phyloP scores from a whole-genome alignment of 2,113 vertebrate species.

The Emydura subglobosa region DNA sequence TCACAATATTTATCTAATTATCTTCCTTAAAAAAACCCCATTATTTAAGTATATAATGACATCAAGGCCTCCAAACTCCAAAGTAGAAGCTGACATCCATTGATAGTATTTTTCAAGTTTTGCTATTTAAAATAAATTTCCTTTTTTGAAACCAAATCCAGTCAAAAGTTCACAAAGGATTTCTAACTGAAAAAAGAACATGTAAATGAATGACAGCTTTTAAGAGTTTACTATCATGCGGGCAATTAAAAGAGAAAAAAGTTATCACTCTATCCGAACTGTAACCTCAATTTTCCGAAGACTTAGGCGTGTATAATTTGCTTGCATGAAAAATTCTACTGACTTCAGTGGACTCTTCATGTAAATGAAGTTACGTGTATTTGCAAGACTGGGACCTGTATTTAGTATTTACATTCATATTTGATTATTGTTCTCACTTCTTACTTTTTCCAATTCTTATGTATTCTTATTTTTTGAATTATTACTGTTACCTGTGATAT shows the following conservation, averaged over 20 bases:
- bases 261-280: background rate
- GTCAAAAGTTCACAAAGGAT: background rate
- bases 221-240: background rate
- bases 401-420: conserved; percentile 27
- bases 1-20: background rate
- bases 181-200: background rate
- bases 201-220: background rate
- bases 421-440: background rate
- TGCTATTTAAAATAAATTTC: background rate
- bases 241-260: background rate
- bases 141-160: background rate
- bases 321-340: background rate
- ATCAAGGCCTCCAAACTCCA: background rate
- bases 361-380: conserved; percentile 11
- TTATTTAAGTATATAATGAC: background rate
- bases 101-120: background rate
- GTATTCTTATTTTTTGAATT: background rate
- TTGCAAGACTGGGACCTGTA: background rate
- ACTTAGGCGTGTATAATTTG: background rate
- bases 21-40: background rate
- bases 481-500: background rate
- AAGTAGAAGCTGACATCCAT: background rate
- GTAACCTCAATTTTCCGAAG: fast-evolving
- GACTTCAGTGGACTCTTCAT: conserved; percentile 19
- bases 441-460: conserved; percentile 11